Evolutionary conservation across 2,113 vertebrate species (phyloP), one percentile per base, ranked within the genome.

Genomic region (Ia io): DNA sequence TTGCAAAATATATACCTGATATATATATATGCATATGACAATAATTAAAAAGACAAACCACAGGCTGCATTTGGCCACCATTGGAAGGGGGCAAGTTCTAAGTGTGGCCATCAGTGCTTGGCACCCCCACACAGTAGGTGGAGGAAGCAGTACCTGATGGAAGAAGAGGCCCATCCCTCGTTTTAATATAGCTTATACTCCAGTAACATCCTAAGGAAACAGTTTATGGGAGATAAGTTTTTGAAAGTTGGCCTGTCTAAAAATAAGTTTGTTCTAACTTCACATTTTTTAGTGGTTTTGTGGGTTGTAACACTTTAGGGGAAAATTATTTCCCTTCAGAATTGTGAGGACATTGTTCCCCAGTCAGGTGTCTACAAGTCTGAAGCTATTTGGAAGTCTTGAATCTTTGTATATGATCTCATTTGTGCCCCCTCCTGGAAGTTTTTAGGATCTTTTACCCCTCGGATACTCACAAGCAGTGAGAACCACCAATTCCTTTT

Each of bases 401-500:
- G 65, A 44, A 20, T 94, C 71, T 84, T 90, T 83, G 51, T 67
- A 11, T 84, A 56, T 93, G 79, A 74, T 37, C 40, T 91, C 47
- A 89, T 85, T 69, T 25, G 2, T 49, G 44, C 28, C 37, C 14
- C n/a, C 37, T 17, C 18, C 40, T 14, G 32, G 28, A 93, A 40
- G 35, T 22, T 53, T 91, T 90, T 91, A 61, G 47, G 25, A 14
- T 95, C n/a, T 78, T 87, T 82, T 93, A 78, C 65, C 28, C n/a
- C n/a, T 61, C 16, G 30, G 59, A 16, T 63, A 84, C 49, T 80
- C 44, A 70, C n/a, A 20, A 94, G 30, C 47, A 63, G 40, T 77
- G 49, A 95, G 37, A 88, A 92, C 7, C 30, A 87, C 49, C n/a
- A 49, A 6, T 61, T 92, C 9, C 53, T 40, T 51, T 82, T 69